Evolutionary conservation across 2,888 invertebrate species (phyloP).

Genomic region (Cantharis rufa): DNA sequence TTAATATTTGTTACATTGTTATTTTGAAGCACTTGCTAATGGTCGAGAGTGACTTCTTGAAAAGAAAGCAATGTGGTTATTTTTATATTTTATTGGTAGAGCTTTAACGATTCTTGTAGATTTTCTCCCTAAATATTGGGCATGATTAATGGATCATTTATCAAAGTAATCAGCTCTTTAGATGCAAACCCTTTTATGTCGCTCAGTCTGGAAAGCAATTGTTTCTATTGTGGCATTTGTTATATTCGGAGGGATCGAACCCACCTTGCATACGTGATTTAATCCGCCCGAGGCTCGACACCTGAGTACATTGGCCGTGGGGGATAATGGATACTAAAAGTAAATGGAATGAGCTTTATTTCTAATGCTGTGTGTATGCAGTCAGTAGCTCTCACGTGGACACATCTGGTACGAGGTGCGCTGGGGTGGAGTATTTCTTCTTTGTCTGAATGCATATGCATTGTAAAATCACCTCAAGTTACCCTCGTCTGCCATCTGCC

Average conservation of each 20-base stretch:
- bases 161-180: constrained; percentile 54
- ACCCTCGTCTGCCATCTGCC: constrained; percentile 57
- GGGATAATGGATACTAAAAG: constrained; percentile 56
- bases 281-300: constrained; percentile 55
- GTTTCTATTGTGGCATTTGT: constrained; percentile 46
- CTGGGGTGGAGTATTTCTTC: constrained; percentile 39
- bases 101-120: constrained; percentile 1
- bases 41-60: background rate
- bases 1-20: background rate
- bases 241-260: constrained; percentile 21
- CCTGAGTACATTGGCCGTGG: constrained; percentile 56
- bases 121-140: constrained; percentile 17
- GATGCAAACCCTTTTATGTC: constrained; percentile 42
- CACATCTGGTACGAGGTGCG: constrained; percentile 54
- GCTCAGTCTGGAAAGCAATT: constrained; percentile 44
- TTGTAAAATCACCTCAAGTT: constrained; percentile 55
- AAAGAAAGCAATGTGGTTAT: background rate
- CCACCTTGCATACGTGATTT: constrained; percentile 50
- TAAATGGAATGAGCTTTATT: constrained; percentile 52
- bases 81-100: background rate
- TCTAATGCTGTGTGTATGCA: constrained; percentile 40
- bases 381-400: constrained; percentile 46
- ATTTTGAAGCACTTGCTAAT: background rate
- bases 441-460: constrained; percentile 56
- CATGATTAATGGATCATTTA: constrained; percentile 55